Evolutionary conservation across 92 coral and sea anemone genomes (phyloP).

Genomic region (Isaurus tuberculatus): DNA sequence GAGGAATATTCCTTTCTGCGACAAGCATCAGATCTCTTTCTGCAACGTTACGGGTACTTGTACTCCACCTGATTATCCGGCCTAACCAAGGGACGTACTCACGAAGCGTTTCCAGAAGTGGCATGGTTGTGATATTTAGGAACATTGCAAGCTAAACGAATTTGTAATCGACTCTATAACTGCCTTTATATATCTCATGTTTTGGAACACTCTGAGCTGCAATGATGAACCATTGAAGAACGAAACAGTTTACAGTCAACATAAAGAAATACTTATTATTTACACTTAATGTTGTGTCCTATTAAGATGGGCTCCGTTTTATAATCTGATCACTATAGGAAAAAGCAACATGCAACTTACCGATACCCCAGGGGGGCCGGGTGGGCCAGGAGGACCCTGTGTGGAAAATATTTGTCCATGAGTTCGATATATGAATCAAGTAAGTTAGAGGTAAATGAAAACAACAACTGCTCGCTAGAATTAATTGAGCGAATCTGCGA

Average conservation of each 20-base stretch:
- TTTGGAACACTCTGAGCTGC: no score
- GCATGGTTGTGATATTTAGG: no score
- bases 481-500: no score
- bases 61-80: background rate
- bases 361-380: background rate
- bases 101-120: background rate
- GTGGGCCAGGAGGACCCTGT: background rate
- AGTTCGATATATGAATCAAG: background rate
- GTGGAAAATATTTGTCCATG: background rate
- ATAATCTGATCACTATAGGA: no score
- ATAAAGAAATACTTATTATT: no score
- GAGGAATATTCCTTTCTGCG: background rate
- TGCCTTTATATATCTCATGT: no score
- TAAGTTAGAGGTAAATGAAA: background rate
- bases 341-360: background rate
- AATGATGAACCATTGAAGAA: no score
- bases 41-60: background rate
- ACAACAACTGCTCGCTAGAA: background rate
- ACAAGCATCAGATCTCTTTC: constrained; percentile 17
- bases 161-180: no score
- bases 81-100: background rate
- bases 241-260: no score
- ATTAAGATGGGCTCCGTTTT: no score
- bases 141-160: no score
- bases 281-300: no score